Base-by-base conservation (phyloP, 2,888 invertebrate genomes). In the Agapostemon virescens region DNA sequence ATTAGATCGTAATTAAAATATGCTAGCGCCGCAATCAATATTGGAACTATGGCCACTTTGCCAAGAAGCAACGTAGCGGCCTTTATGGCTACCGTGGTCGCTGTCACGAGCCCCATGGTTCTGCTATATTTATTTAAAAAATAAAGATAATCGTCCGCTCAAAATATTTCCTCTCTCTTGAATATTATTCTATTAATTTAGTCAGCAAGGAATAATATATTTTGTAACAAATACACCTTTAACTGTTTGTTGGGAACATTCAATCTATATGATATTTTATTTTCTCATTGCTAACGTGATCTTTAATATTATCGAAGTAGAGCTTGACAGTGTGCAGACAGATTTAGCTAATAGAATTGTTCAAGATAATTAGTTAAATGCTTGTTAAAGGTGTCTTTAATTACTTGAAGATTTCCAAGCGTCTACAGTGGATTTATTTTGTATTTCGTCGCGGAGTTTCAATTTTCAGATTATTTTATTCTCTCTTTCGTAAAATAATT, bases 1-100 rank as follows among this genome's bases (percentile, higher is more conserved):
- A 97, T 95, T 3, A 97, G 93, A 88, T 97, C 97, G 92, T 97
- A 97, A 93, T 97, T 96, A 92, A 96, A 97, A 90, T 97, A 97
- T 0, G 97, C 96, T 88, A 97, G 93, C 0, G 96, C 94, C 2
- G 96, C 96, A 81, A 97, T 93, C 89, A 97, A 94, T 55, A 95
- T 94, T 0, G 97, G 97, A 74, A 97, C 93, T 88, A 97, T 95
- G 2, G 96, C 94, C 30, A 91, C 79, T 90, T 97, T 96, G 3
- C 97, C 97, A 38, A 95, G 94, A 4, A 97, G 93, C 0, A 96
- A 93, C 1, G 96, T 94, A 15, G 96, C 96, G 11, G 96, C 93
- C 92, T 97, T 97, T 9, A 96, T 94, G 69, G 97, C 96, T 1
- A 95, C 93, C 0, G 95, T 92, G 11, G 96, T 94, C 4, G 95